These are phyloP conservation scores for Allenopithecus nigroviridis DNA, from an alignment of 2,797 vertebrate genomes.

Conservation along the genomic window DNA sequence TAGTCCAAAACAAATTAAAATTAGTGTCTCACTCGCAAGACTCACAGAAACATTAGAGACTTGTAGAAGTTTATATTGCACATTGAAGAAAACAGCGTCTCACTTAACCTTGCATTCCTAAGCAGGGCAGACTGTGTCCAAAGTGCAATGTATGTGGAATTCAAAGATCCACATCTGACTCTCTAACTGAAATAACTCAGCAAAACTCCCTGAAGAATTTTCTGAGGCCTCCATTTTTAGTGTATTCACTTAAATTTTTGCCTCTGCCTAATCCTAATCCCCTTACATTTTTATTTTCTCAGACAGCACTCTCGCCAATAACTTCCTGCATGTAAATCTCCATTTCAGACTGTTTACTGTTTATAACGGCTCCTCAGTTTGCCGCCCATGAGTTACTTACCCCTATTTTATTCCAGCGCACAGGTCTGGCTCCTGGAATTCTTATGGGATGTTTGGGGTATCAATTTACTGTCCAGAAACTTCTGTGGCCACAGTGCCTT, in stretches of 20 bases:
- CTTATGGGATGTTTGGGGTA: too few species aligned
- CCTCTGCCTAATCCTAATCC: neutral
- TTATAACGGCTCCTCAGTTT: neutral
- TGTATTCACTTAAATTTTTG: neutral
- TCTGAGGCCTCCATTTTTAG: neutral
- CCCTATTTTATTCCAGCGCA: neutral
- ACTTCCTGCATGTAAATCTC: neutral
- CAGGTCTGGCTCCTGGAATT: neutral
- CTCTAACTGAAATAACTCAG: neutral
- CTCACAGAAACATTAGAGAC: neutral
- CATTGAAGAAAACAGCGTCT: neutral
- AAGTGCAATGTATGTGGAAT: neutral
- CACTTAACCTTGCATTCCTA: neutral
- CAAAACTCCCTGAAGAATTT: neutral
- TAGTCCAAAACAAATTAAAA: neutral
- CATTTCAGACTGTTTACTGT: neutral
- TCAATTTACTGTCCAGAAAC: too few species aligned
- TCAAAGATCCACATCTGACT: neutral
- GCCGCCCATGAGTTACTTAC: neutral
- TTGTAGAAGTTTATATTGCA: neutral
- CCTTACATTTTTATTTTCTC: fast-evolving
- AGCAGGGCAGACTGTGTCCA: neutral
- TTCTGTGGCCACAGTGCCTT: too few species aligned
- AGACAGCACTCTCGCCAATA: neutral
- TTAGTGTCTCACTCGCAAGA: neutral